phyloP scores from a whole-genome alignment of 2,888 invertebrate species.

The Argyra leucocephala region DNA sequence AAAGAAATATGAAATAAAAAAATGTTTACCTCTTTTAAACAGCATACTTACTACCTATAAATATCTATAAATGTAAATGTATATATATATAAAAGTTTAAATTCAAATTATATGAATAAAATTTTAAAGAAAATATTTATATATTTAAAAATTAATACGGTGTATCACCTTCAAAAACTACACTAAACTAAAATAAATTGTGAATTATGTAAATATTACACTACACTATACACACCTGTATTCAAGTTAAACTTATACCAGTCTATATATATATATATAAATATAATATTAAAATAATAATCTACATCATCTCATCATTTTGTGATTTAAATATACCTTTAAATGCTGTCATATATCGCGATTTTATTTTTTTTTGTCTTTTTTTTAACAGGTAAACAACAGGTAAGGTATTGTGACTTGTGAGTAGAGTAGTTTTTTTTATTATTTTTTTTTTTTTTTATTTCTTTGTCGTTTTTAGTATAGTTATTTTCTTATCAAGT shows the following conservation, averaged over 20 bases:
- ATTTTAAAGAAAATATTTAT: too few relatives aligned
- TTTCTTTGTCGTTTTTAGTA: not conserved
- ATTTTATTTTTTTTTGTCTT: not conserved
- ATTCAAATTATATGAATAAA: too few relatives aligned
- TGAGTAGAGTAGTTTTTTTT: not conserved
- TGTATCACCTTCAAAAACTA: not conserved
- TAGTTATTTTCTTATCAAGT: not conserved
- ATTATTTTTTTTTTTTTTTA: not conserved
- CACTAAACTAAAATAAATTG: not conserved
- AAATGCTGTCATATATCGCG: conserved; percentile 6
- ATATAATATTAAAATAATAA: not conserved
- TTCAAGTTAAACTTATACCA: not conserved
- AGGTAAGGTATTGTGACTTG: not conserved
- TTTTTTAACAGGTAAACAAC: too few relatives aligned
- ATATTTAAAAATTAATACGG: too few relatives aligned
- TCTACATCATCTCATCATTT: conserved; percentile 4
- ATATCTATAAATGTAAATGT: not conserved
- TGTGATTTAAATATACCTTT: conserved; percentile 3
- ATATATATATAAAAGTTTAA: not conserved
- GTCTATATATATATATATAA: not conserved
- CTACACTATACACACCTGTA: not conserved
- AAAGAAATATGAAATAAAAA: too few relatives aligned
- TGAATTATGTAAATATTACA: not conserved
- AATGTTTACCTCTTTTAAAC: too few relatives aligned
- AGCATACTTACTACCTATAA: too few relatives aligned